A percentile compares a stretch with the other conserved stretches of the same genome.
Evolutionary conservation across 2,888 invertebrate species (phyloP).

Genomic region (Apotomis turbidana): DNA sequence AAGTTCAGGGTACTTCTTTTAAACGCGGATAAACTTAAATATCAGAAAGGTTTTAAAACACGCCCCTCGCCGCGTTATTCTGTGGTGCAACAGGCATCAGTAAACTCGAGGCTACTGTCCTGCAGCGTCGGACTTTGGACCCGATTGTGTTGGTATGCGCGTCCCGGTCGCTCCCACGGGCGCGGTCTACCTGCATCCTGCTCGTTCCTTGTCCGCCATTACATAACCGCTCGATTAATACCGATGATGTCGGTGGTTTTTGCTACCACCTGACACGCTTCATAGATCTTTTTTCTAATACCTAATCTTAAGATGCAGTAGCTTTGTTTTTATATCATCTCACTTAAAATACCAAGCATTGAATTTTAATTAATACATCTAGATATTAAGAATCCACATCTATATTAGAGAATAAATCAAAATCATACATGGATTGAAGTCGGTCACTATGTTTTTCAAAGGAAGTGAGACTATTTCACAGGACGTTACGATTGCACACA

Average conservation of each 20-base stretch:
- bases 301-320: slow-evolving; percentile 3
- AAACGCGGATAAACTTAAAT: too few species aligned
- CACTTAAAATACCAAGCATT: not conserved
- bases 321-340: not conserved
- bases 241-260: slow-evolving; percentile 61
- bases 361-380: not conserved
- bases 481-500: too few species aligned
- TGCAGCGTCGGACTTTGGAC: slow-evolving; percentile 75
- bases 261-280: slow-evolving; percentile 53
- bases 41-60: not conserved
- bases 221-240: slow-evolving; percentile 69
- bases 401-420: too few species aligned
- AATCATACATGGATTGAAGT: too few species aligned
- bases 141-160: slow-evolving; percentile 70
- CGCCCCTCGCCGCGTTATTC: not conserved
- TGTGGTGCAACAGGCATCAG: slow-evolving; percentile 40
- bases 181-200: slow-evolving; percentile 51
- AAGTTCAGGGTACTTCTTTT: too few species aligned
- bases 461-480: too few species aligned
- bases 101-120: slow-evolving; percentile 65
- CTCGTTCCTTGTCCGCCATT: slow-evolving; percentile 56
- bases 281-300: slow-evolving; percentile 25
- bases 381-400: not conserved
- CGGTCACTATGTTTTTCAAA: too few species aligned
- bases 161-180: slow-evolving; percentile 65